phyloP scores from a whole-genome alignment of 2,888 invertebrate species.

The Trissoscelio sp. region DNA sequence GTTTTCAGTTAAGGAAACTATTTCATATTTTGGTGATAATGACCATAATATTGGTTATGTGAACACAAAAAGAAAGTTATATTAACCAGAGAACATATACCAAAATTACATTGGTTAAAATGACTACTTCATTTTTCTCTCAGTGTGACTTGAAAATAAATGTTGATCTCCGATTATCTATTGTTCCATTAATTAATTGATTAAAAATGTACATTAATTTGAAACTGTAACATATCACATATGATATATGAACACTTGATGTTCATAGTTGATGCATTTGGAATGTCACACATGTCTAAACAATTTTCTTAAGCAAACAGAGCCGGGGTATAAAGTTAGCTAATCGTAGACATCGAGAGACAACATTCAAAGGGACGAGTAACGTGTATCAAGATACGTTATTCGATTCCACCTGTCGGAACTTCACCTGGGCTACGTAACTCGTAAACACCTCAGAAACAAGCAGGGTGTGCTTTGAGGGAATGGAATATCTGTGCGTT shows the following conservation, averaged over 20 bases:
- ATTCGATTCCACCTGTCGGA: constrained; percentile 72
- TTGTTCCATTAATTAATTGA: no score
- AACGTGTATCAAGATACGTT: constrained; percentile 64
- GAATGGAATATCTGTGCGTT: constrained; percentile 41
- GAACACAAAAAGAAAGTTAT: no score
- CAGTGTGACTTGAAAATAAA: no score
- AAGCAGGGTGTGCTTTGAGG: constrained; percentile 57
- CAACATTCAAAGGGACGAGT: constrained; percentile 61
- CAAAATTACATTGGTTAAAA: no score
- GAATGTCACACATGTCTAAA: constrained; percentile 57
- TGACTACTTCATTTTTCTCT: no score
- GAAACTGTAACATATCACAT: background rate
- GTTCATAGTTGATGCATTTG: constrained; percentile 13
- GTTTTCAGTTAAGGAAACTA: no score
- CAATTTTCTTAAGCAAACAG: constrained; percentile 53
- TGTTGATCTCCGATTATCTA: no score
- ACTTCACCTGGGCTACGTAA: constrained; percentile 66
- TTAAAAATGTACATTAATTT: no score
- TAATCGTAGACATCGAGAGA: constrained; percentile 62
- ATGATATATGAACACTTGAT: background rate
- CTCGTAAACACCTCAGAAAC: constrained; percentile 67
- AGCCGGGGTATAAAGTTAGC: constrained; percentile 50
- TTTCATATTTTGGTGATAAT: no score
- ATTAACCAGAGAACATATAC: no score
- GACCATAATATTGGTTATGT: no score